Base-by-base conservation (phyloP, 2,797 vertebrate species). In the Morelia viridis region DNA sequence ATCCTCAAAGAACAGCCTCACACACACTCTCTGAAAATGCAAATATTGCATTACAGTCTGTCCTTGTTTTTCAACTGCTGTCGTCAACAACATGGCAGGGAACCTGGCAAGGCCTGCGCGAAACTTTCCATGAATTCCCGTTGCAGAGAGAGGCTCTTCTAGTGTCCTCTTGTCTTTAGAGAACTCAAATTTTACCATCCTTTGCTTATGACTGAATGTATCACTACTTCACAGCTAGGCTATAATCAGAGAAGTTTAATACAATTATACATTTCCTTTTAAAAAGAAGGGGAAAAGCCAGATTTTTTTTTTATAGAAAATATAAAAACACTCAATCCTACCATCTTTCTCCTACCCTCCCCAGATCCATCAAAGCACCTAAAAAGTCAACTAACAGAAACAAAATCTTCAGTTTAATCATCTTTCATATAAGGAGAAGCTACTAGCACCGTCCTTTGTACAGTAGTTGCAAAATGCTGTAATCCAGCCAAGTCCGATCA, bases 1-100 rank as follows among this genome's bases (percentile, higher is more conserved):
- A 96, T 87, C 53, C 92, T 94, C 93, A 94, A 96, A 95, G 95
- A 94, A 57, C 41, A 1, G 0, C 65, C 58, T 57, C 3, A 9
- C 1, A 2, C 50, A 8, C 0, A 46, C 26, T 68, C 85, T 68
- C 76, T 83, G 19, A 58, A 56, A 89, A 83, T 76, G 53, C 80
- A 89, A 90, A 93, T 6, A 93, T 87, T 83, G 62, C 3, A 58
- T 87, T 90, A 22, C 3, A 0, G 6, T 4, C 85, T 19, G 91
- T 24, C 90, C 91, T 91, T 91, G 86, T 46, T 56, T 90, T 64
- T 26, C 71, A 35, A 2, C 50, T 88, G 88, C 89, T 62, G 88
- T 12, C 31, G 68, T 90, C 91, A 94, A 1, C 22, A n/a, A 80
- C 19, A 58, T 17, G 17, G 57, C 31, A n/a, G 53, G 0, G 0